A percentile compares a stretch with the other conserved stretches of the same genome.
phyloP scores from a whole-genome alignment of 2,888 invertebrate genomes.

The Xanthia togata region DNA sequence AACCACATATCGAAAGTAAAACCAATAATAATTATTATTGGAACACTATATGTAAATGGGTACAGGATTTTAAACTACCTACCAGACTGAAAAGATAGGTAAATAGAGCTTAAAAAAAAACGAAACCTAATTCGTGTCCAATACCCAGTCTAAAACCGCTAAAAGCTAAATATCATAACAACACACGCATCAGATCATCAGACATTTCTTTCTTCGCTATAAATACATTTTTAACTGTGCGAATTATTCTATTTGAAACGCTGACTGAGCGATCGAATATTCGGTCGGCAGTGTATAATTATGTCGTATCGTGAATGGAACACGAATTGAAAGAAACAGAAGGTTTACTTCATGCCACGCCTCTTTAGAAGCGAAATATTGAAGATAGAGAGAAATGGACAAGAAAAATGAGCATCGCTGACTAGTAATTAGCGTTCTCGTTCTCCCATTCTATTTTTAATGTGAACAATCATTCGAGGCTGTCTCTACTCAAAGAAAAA shows the following conservation, averaged over 20 bases:
- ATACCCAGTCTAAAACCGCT: not conserved
- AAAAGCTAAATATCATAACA: conserved; percentile 33
- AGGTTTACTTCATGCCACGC: conserved; percentile 17
- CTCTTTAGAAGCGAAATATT: not conserved
- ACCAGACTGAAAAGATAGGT: not conserved
- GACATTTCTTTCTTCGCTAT: conserved; percentile 51
- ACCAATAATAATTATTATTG: conserved; percentile 28
- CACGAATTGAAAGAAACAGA: conserved; percentile 31
- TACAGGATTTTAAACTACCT: conserved; percentile 3
- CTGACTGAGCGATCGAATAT: conserved; percentile 67
- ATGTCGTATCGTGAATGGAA: conserved; percentile 47
- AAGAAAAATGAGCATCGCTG: not conserved
- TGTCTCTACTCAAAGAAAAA: not conserved
- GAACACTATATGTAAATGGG: not conserved
- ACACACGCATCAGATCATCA: conserved; percentile 30
- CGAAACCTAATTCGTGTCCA: not conserved
- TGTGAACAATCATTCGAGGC: not conserved
- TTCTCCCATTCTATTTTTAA: conserved; percentile 13
- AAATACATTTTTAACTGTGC: conserved; percentile 59
- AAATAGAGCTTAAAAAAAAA: not conserved
- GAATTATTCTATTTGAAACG: conserved; percentile 65
- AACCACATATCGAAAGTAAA: conserved; percentile 46
- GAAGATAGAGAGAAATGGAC: not conserved
- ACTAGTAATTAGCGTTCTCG: not conserved
- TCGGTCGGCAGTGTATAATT: conserved; percentile 58